Evolutionary conservation across 2,888 invertebrate species (phyloP), one percentile per base, ranked within the genome.

Genomic region (Chymomyza procnemis): DNA sequence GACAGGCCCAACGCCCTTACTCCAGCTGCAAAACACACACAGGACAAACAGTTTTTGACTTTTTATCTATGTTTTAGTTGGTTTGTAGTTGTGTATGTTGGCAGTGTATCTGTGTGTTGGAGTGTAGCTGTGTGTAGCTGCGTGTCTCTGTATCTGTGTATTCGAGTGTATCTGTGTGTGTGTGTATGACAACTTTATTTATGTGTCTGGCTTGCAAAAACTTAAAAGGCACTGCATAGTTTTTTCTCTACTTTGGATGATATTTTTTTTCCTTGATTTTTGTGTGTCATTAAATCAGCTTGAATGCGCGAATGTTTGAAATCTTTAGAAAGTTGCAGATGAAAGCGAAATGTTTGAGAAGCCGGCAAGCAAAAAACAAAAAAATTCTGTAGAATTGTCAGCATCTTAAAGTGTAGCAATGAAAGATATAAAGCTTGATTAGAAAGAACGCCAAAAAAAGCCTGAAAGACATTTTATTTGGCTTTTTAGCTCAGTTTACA

Each of bases 161-260:
- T 21, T 26, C 4, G 26, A 26, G 26, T 61, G 34, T 26, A 19
- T 66, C 64, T 76, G 78, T 64, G 69, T 81, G 79, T 80, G 71
- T 55, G 64, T 59, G 65, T 47, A 14, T 61, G 80, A 81, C 80
- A 81, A 82, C 78, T 80, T 81, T 81, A 81, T 81, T 82, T 81
- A 81, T 81, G 80, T 82, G 80, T 81, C 80, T 81, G 80, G 78
- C 78, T 61, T 62, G 61, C 60, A 67, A 66, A 70, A 80, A 82
- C 79, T 80, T 82, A 70, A 80, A 78, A 80, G 78, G 77, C 68
- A 75, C 69, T 72, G 64, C 56, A 65, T 64, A 67, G 66, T 63
- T 75, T 78, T 69, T 69, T 1, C 0, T 34, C 0, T 34, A 19
- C 12, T 50, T 50, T 14, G n/a, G 48, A 18, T 50, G 9, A 21